Evolutionary conservation across 2,888 invertebrate species (phyloP), one percentile per base, ranked within the genome.

Genomic region (Volucella zonaria): DNA sequence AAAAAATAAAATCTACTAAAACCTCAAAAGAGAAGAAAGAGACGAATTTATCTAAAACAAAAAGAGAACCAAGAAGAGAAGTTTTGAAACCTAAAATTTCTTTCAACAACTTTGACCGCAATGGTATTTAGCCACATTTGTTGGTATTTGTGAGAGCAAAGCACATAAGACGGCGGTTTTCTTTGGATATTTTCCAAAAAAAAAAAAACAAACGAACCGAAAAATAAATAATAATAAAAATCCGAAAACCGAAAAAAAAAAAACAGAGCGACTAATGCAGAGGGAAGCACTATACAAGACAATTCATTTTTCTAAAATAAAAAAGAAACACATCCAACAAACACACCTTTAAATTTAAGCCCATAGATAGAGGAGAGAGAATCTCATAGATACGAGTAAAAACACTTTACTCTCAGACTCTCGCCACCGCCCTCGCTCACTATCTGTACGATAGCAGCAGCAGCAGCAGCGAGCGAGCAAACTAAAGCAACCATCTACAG

Each of bases 401-500:
- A 31, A 31, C 31, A 31, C 31, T 31, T 31, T 31, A 78, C 66
- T 73, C 47, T 68, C 43, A 23, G 56, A 31, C 38, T 49, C 58
- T 23, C 23, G 61, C 83, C 75, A 75, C 83, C 83, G 80, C 83
- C 83, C 83, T 80, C 83, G 74, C 68, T 75, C 42, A 54, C 47
- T 68, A 62, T 45, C 66, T 42, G 49, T 47, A 47, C 49, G n/a
- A 38, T 10, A 9, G 9, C 49, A 51, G 23, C 23, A 23, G 23
- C 40, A 23, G 18, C 2, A 23, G 18, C 2, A 23, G 18, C 18
- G n/a, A 23, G 18, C 18, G 31, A 31, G 31, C 31, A 31, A 31
- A 31, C 4, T 31, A 31, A 31, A 31, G 0, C 31, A 31, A 31
- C 31, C 23, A 52, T 52, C 52, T 15, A 52, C 14, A 47, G 6